Evolutionary conservation across 2,888 invertebrate genomes (phyloP).

Genomic region (Mayetiola destructor): DNA sequence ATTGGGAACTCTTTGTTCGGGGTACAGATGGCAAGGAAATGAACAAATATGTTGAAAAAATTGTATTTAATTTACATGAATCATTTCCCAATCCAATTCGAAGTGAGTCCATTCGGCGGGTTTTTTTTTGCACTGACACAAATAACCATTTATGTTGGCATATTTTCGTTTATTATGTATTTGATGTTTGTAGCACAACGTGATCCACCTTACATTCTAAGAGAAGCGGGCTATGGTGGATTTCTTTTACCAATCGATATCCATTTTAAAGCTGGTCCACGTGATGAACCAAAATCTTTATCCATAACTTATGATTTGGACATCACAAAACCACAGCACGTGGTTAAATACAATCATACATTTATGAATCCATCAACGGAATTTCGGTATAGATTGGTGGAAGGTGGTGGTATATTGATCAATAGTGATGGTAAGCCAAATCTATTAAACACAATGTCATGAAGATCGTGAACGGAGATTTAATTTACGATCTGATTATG

Average conservation of each 20-base stretch:
- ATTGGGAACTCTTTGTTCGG: conserved; percentile 90
- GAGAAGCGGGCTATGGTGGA: conserved; percentile 93
- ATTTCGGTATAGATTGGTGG: conserved; percentile 70
- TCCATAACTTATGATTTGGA: conserved; percentile 72
- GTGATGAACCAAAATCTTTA: conserved; percentile 79
- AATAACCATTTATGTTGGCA: no score
- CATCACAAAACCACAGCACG: conserved; percentile 54
- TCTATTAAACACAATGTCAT: not conserved
- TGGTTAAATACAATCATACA: conserved; percentile 66
- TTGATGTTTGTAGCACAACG: conserved; percentile 58
- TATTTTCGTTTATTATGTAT: conserved; percentile 14
- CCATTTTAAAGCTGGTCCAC: conserved; percentile 55
- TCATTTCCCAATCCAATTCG: not conserved
- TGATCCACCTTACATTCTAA: conserved; percentile 78
- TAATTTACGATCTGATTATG: not conserved
- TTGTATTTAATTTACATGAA: conserved; percentile 50
- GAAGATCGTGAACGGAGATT: not conserved
- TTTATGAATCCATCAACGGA: conserved; percentile 81
- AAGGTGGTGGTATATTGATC: conserved; percentile 57
- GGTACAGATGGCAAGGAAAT: conserved; percentile 79
- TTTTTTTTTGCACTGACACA: no score
- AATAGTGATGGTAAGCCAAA: conserved; percentile 26
- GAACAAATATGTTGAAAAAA: conserved; percentile 81
- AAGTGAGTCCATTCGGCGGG: no score
- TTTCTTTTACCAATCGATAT: conserved; percentile 83